These are phyloP conservation scores for Drosophila villosipedis DNA, from an alignment of 2,888 invertebrate species.

Conservation along the genomic window DNA sequence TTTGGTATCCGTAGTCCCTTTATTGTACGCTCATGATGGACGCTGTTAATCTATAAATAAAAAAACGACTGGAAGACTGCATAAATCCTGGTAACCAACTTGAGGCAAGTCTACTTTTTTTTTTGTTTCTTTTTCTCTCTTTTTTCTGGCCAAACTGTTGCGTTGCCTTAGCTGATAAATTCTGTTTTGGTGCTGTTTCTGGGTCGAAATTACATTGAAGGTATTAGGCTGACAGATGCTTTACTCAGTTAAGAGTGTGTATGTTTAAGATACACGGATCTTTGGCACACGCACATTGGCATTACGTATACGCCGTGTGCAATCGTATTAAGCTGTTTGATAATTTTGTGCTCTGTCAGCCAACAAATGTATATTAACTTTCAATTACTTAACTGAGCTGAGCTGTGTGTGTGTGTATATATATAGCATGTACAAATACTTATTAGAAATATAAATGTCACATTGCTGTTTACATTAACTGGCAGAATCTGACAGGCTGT, in stretches of 20 bases:
- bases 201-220: constrained; percentile 56
- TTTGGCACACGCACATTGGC: neutral
- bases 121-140: neutral
- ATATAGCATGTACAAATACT: constrained; percentile 21
- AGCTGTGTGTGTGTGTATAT: neutral
- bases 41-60: constrained; percentile 73
- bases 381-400: constrained; percentile 56
- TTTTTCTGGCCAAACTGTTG: constrained; percentile 60
- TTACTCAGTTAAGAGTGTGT: constrained; percentile 5
- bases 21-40: constrained; percentile 71
- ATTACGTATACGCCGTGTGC: constrained; percentile 32
- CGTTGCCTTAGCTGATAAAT: constrained; percentile 59
- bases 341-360: constrained; percentile 43
- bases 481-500: constrained; percentile 3
- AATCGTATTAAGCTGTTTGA: constrained; percentile 42
- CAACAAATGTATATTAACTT: constrained; percentile 54
- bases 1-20: constrained; percentile 54
- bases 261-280: constrained; percentile 22
- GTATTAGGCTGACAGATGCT: constrained; percentile 57
- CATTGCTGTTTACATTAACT: constrained; percentile 23
- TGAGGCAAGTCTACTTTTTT: constrained; percentile 1
- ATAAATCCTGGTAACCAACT: constrained; percentile 34
- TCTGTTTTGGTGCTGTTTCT: constrained; percentile 33
- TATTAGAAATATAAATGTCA: constrained; percentile 42
- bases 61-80: constrained; percentile 39